Conservation (phyloP, 1,140 invertebrate species). For the Bombus impatiens region DNA sequence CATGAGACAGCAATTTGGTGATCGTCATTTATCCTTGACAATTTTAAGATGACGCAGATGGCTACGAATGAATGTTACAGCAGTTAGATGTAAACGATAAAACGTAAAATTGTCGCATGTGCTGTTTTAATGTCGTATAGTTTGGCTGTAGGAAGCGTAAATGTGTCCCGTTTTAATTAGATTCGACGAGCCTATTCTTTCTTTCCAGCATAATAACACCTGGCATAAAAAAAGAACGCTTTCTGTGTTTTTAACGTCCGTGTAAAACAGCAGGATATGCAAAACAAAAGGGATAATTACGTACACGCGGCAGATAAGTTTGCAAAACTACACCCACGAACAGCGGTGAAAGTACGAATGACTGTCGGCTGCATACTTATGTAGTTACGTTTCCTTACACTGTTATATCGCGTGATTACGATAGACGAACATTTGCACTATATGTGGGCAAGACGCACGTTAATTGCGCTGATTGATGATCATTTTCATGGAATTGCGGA, state of each 20-base stretch:
- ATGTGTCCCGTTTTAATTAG: neutral
- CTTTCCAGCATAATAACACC: too few relatives aligned
- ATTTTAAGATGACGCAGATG: conserved; percentile 34
- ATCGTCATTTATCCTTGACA: conserved; percentile 11
- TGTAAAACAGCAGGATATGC: conserved; percentile 14
- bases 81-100: neutral
- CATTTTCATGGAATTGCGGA: neutral
- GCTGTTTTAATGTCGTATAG: too few relatives aligned
- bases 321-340: conserved; percentile 65
- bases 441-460: conserved; percentile 1
- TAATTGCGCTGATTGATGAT: conserved; percentile 13
- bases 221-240: neutral
- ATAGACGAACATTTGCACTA: conserved; percentile 36
- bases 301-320: conserved; percentile 49
- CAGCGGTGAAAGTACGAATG: conserved; percentile 67
- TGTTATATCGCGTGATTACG: conserved; percentile 51
- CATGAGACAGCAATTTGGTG: neutral
- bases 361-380: conserved; percentile 65
- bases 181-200: neutral
- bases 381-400: conserved; percentile 62
- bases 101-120: neutral
- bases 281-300: conserved; percentile 52
- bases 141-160: too few relatives aligned
- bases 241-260: neutral
- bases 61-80: neutral